These are phyloP conservation scores for Drosophila sproati DNA, from an alignment of 1,140 invertebrate genomes.

Conservation along the genomic window DNA sequence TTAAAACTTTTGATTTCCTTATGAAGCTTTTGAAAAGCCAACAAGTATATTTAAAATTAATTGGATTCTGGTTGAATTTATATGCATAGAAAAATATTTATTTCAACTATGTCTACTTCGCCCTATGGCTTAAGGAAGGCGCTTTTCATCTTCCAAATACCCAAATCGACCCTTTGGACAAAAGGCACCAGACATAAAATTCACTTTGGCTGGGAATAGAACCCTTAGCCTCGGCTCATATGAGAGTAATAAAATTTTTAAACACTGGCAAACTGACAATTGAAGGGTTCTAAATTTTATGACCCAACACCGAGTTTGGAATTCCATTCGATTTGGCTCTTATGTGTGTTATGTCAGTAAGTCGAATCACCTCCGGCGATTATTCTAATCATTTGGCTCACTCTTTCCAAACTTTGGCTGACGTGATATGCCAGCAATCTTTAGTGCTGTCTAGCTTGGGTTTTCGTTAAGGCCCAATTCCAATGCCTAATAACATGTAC, in stretches of 20 bases:
- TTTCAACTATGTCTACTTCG: background rate
- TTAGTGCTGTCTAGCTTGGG: conserved; percentile 12
- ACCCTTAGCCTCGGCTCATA: conserved; percentile 34
- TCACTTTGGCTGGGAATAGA: conserved; percentile 45
- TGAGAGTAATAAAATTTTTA: conserved; percentile 52
- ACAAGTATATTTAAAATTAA: background rate
- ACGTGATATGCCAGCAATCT: conserved; percentile 28
- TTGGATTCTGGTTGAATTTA: background rate
- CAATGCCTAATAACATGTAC: conserved; percentile 56
- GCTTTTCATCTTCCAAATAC: conserved; percentile 8
- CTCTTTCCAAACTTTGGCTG: conserved; percentile 4
- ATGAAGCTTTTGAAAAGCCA: background rate
- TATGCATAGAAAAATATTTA: conserved; percentile 11
- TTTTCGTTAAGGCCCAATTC: conserved; percentile 15
- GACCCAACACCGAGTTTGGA: conserved; percentile 13
- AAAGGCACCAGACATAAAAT: conserved; percentile 42
- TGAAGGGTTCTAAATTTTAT: conserved; percentile 25
- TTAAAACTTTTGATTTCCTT: background rate
- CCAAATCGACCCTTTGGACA: conserved; percentile 29
- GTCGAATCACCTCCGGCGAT: conserved; percentile 65
- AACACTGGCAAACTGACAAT: conserved; percentile 45
- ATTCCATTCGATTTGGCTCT: background rate
- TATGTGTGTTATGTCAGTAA: conserved; percentile 38
- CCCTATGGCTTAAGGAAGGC: background rate
- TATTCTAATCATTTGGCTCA: conserved; percentile 76